Percentiles rank a stretch among this genome's conserved stretches.
Evolutionary conservation across 2,113 vertebrate species (phyloP).

Genomic region (Lota lota): DNA sequence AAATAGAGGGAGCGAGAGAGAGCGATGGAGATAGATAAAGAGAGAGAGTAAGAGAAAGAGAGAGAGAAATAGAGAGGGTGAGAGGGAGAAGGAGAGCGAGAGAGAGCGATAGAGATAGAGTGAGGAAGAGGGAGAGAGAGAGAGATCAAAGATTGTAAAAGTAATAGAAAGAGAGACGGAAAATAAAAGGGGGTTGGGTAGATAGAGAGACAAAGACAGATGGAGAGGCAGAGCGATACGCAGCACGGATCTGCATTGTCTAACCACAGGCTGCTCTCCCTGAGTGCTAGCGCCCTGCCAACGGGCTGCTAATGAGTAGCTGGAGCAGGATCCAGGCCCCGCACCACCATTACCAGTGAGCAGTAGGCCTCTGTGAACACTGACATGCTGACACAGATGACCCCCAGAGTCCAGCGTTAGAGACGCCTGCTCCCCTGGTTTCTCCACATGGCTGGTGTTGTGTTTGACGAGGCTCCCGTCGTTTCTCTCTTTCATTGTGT

Average conservation of each 20-base stretch:
- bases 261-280: conserved; percentile 50
- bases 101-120: conserved; percentile 3
- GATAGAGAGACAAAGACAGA: conserved; percentile 22
- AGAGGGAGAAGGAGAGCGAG: neutral
- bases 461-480: conserved; percentile 14
- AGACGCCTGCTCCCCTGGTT: conserved; percentile 6
- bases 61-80: conserved; percentile 23
- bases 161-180: neutral
- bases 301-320: conserved; percentile 62
- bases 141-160: neutral
- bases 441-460: neutral
- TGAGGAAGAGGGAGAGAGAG: conserved; percentile 11
- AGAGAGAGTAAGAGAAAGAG: neutral
- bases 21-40: too few species aligned
- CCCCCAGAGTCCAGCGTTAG: conserved; percentile 55
- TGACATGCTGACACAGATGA: conserved; percentile 43
- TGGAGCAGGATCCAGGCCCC: conserved; percentile 52
- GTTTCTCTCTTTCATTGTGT: conserved; percentile 20
- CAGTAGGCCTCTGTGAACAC: conserved; percentile 49
- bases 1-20: neutral
- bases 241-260: conserved; percentile 25
- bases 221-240: neutral
- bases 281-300: conserved; percentile 58
- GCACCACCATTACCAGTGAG: conserved; percentile 53
- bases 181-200: neutral